Base-by-base conservation (phyloP, 2,113 vertebrate species). In the Myrmecophaga tridactyla region DNA sequence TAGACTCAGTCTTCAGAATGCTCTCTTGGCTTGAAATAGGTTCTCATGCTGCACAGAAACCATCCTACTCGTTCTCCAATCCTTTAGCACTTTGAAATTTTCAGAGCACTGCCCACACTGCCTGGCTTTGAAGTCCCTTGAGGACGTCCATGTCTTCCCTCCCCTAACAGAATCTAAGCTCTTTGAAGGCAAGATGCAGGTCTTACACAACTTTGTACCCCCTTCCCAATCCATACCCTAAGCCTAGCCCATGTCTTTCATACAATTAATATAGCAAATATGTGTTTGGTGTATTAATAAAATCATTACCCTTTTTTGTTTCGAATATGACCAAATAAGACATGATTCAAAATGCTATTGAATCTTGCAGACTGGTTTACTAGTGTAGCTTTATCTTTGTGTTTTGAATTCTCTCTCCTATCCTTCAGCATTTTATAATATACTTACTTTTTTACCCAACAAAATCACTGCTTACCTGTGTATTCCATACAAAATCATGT, bases 321-420 rank as follows among this genome's bases (percentile, higher is more conserved):
- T 94, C 67, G 73, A 86, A 83, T 56, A 83, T 41, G 36, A 23
- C 25, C 58, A 77, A 58, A 77, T 89, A 76, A 94, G 90, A 85
- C 67, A 89, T 39, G 14, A 27, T 23, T 41, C 14, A 13, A 81
- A 80, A 58, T 63, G 56, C 36, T 20, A 78, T 0, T 41, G 36
- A 69, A 88, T 1, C 48, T 58, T 67, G 27, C 4, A 62, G 60
- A 12, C 39, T 63, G 56, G 14, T 72, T 80, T 80, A 48, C 36
- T 92, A 39, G 15, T 34, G 23, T 67, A 43, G 48, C 36, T 88
- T 86, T 81, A 25, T 85, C n/a, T 15, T 12, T 53, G 56, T 2
- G 29, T 76, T 85, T 65, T 85, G 46, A 58, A 18, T 69, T 53
- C 84, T 77, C 34, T 43, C 41, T 15, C 41, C 77, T 11, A 56